Base-by-base conservation (phyloP, 2,888 invertebrate species). In the Steinernema carpocapsae region DNA sequence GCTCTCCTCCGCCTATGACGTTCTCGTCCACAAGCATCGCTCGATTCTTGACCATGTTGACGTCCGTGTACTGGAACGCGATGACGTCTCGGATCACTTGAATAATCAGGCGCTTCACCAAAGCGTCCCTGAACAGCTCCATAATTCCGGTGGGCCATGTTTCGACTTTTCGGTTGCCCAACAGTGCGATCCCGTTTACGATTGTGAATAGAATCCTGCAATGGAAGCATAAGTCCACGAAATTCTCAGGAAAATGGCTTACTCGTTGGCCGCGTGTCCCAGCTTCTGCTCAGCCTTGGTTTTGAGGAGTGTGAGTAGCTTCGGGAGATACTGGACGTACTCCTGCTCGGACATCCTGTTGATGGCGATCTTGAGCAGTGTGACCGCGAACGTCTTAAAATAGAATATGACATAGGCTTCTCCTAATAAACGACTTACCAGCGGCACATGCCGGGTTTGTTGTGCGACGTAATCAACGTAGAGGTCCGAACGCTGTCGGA, bases 21-120 rank as follows among this genome's bases (percentile, higher is more conserved):
- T 22, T 12, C 26, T 56, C 26, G 56, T 12, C 12, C 3, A 56
- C 26, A 22, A 24, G 56, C n/a, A 3, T 3, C 14, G 56, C 56
- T 7, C 22, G 22, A 14, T 12, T 56, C 22, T 56, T 22, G 6
- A 10, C 22, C n/a, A 24, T 22, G 22, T 56, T 26, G 7, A 7
- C 7, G 26, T 56, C 10, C 6, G 26, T 56, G 56, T 56, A 56
- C 56, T 56, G 56, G 26, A 56, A 56, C 6, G 56, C 56, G 24
- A 26, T 56, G 3, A 56, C 22, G 22, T 56, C 56, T 7, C 56
- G 22, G 26, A 56, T 3, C 4, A 56, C 24, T 26, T 56, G 56
- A 6, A 56, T 22, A 12, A 56, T 22, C 7, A 56, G 12, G 26
- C 24, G 56, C 26, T 56, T 56, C 6, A 56, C 26, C 10, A 26